These are phyloP conservation scores for Thymallus thymallus DNA, from an alignment of 2,113 vertebrate genomes.

Conservation along the genomic window DNA sequence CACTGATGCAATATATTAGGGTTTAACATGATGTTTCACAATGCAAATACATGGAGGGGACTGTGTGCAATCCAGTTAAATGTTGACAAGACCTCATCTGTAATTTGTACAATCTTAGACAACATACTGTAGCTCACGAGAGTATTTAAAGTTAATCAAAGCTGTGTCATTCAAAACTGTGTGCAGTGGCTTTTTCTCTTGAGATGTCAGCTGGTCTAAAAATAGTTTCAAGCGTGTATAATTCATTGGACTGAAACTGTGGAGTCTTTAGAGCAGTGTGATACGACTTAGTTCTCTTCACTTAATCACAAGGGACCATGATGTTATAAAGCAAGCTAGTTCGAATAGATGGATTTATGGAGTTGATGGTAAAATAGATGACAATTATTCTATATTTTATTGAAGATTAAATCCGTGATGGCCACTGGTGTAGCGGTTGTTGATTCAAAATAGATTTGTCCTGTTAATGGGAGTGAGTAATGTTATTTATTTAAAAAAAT, in stretches of 20 bases:
- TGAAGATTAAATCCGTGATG: too few relatives aligned
- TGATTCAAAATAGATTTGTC: not conserved
- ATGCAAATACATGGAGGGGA: not conserved
- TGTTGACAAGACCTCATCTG: not conserved
- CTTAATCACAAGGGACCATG: too few relatives aligned
- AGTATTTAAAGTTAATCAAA: constrained; percentile 20
- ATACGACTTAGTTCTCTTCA: too few relatives aligned
- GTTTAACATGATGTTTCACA: not conserved
- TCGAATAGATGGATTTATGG: too few relatives aligned
- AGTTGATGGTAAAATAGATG: too few relatives aligned
- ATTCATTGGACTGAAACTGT: constrained; percentile 53
- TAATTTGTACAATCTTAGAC: not conserved
- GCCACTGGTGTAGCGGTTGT: too few relatives aligned
- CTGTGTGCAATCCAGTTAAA: not conserved
- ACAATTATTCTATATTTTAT: constrained; percentile 16
- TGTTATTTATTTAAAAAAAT: too few relatives aligned
- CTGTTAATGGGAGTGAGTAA: not conserved
- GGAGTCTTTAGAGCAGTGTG: not conserved
- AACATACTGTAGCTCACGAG: too few relatives aligned
- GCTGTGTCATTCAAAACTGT: constrained; percentile 44
- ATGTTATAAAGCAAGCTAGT: too few relatives aligned
- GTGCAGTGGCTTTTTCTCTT: constrained; percentile 41
- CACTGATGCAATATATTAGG: constrained; percentile 20
- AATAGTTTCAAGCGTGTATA: constrained; percentile 59
- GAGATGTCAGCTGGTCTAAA: constrained; percentile 48